Base-by-base conservation (phyloP, 2,113 vertebrate species). In the Perca fluviatilis region DNA sequence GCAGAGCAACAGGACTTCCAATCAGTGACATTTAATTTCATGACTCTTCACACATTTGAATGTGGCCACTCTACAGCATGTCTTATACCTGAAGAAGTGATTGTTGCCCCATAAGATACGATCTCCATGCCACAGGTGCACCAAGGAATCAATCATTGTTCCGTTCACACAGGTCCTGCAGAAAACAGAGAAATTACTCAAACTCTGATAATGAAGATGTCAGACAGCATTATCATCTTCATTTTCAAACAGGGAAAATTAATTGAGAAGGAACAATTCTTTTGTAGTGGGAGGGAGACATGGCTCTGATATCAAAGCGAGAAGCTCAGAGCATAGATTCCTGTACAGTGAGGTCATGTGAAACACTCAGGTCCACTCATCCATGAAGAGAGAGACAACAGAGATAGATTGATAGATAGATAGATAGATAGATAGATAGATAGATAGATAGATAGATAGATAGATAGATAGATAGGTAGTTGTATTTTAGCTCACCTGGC, bases 101-200 rank as follows among this genome's bases (percentile, higher is more conserved):
- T 99, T 99, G 91, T 99, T 99, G 83, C 98, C 98, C 98, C 98
- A 99, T 62, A 99, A 93, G 88, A 99, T 99, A 33, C 98, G 95
- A 80, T 99, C 98, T 46, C 98, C 98, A 0, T 99, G 98, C 98
- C 98, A 99, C 51, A 99, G 92, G 54, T 97, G 97, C 66, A 97
- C 97, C 73, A 92, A 73, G 47, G 94, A 96, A 89, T 95, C 95
- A 1, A 98, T 93, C 46, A 96, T 93, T 11, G 96, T 92, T 65
- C 98, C 98, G 19, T 99, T 99, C 72, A 99, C 98, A 93, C 98
- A 99, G 68, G 98, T 98, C 78, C 98, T 99, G 86, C 27, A 46
- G 66, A 87, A 64, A 71, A 92, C 60, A 87, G 5, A 73, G 2
- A n/a, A 10, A 27, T 75, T 7, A 43, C 40, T 43, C 40, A 0